phyloP scores from a whole-genome alignment of 37 sponge, comb jelly and placozoan species.

The Oopsacas minuta region DNA sequence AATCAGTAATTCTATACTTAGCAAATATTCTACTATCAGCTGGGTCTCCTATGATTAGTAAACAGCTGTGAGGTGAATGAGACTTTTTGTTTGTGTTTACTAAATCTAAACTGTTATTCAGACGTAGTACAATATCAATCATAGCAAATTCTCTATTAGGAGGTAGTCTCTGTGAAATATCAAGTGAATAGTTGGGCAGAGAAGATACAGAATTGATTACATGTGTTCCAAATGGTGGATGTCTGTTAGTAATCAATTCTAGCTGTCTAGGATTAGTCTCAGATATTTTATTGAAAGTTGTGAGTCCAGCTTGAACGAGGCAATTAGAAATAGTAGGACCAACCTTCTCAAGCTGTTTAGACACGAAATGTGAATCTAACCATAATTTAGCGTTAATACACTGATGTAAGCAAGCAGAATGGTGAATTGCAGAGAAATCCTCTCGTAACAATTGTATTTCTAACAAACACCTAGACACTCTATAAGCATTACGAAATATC shows the following conservation, averaged over 20 bases:
- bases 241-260: slow-evolving; percentile 76
- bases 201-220: slow-evolving; percentile 33
- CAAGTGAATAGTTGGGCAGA: slow-evolving; percentile 50
- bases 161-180: slow-evolving; percentile 36
- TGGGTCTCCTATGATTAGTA: slow-evolving; percentile 58
- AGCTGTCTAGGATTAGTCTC: slow-evolving; percentile 78
- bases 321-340: slow-evolving; percentile 60
- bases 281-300: slow-evolving; percentile 45
- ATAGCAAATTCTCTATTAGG: background rate
- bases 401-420: slow-evolving; percentile 42
- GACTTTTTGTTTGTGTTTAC: background rate
- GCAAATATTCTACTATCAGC: slow-evolving; percentile 23
- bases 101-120: background rate
- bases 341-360: slow-evolving; percentile 85
- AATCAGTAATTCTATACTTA: slow-evolving; percentile 12
- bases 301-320: slow-evolving; percentile 95
- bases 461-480: slow-evolving; percentile 59
- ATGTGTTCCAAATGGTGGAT: slow-evolving; percentile 90
- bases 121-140: background rate
- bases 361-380: slow-evolving; percentile 82
- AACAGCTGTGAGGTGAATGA: background rate
- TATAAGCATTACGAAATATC: slow-evolving; percentile 57
- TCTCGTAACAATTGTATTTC: slow-evolving; percentile 36
- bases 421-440: slow-evolving; percentile 30
- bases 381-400: slow-evolving; percentile 72